These are phyloP conservation scores for Drosophila repletoides DNA, from an alignment of 1,140 invertebrate genomes.

Conservation along the genomic window DNA sequence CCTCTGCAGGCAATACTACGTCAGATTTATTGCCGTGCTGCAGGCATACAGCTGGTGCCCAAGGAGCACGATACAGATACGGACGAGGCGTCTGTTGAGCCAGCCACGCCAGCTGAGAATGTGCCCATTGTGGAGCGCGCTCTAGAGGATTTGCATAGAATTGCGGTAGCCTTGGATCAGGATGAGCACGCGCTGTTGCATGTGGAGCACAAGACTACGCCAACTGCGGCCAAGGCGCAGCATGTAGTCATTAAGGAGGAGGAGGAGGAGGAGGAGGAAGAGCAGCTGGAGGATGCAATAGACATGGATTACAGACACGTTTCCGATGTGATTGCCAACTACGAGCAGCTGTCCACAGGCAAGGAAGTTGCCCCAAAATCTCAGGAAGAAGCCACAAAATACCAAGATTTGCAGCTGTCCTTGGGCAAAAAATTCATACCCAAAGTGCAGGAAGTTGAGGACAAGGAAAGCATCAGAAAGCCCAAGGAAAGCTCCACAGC, in stretches of 20 bases:
- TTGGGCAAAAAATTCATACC: not conserved
- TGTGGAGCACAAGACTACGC: constrained; percentile 51
- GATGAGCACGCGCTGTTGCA: constrained; percentile 33
- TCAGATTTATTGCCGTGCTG: constrained; percentile 65
- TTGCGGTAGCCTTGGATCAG: constrained; percentile 46
- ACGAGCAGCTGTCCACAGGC: constrained; percentile 60
- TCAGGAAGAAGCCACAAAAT: not conserved
- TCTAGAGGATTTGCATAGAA: constrained; percentile 64
- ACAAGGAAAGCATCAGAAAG: not conserved
- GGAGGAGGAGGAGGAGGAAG: constrained; percentile 4
- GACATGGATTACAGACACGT: constrained; percentile 53
- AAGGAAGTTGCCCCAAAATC: not conserved
- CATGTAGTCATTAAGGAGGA: constrained; percentile 62
- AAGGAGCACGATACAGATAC: constrained; percentile 30
- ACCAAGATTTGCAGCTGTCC: not conserved
- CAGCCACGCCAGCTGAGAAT: constrained; percentile 49
- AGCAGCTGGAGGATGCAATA: not conserved
- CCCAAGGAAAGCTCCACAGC: not conserved
- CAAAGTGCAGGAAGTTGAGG: not conserved
- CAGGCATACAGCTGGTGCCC: constrained; percentile 28
- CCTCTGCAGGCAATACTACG: constrained; percentile 68
- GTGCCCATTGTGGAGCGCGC: constrained; percentile 75
- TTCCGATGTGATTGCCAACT: constrained; percentile 74
- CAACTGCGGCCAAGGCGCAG: constrained; percentile 49
- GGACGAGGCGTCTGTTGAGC: constrained; percentile 3